Percentiles rank a stretch among this genome's conserved stretches.
Conservation (phyloP, 2,797 vertebrate species). For the Carcharodon carcharias region DNA sequence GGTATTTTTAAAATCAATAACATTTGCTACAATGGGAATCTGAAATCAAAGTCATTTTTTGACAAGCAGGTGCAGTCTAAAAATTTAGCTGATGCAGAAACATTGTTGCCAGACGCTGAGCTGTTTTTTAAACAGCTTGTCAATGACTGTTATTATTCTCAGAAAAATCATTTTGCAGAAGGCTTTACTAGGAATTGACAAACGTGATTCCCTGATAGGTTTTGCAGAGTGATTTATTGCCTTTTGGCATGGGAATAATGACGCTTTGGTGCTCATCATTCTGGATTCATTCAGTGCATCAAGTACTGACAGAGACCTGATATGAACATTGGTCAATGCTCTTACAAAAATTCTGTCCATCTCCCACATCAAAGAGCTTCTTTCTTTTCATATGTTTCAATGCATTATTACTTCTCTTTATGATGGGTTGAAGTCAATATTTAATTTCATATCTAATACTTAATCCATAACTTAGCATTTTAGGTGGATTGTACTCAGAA, state of each 20-base stretch:
- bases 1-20: slow-evolving; percentile 31
- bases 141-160: slow-evolving; percentile 25
- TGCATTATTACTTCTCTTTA: neutral
- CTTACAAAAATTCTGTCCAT: slow-evolving; percentile 10
- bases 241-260: neutral
- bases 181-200: slow-evolving; percentile 27
- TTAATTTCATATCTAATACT: slow-evolving; percentile 9
- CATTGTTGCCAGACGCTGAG: neutral
- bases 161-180: neutral
- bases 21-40: slow-evolving; percentile 4
- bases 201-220: slow-evolving; percentile 14
- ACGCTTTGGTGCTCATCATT: neutral
- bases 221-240: slow-evolving; percentile 5
- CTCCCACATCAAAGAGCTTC: neutral
- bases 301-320: neutral
- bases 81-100: slow-evolving; percentile 12
- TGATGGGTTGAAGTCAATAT: neutral
- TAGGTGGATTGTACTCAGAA: neutral
- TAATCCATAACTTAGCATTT: neutral
- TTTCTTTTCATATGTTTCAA: neutral
- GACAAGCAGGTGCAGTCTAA: neutral
- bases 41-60: slow-evolving; percentile 26
- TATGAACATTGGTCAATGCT: neutral
- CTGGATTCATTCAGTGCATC: neutral
- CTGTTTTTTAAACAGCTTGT: slow-evolving; percentile 14